phyloP scores from a whole-genome alignment of 2,888 invertebrate genomes.

The Agrochola litura region DNA sequence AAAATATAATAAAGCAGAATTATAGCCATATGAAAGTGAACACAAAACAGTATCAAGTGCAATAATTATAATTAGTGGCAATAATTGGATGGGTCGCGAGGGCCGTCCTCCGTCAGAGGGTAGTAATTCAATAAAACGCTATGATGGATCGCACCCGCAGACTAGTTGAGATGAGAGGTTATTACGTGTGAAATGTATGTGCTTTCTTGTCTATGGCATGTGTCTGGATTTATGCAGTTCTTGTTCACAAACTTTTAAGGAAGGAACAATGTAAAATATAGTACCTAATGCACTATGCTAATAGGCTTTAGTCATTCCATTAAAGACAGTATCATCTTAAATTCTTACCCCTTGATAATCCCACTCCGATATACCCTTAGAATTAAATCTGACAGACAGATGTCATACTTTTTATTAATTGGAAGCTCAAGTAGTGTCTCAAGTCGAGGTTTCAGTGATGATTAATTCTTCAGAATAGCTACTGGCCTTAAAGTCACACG shows the following conservation, averaged over 20 bases:
- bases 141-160: constrained; percentile 81
- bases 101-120: constrained; percentile 68
- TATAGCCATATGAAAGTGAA: constrained; percentile 31
- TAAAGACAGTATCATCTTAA: not conserved
- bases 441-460: not conserved
- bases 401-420: no score
- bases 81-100: constrained; percentile 74
- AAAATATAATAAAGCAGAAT: not conserved
- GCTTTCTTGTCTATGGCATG: constrained; percentile 12
- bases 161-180: constrained; percentile 49
- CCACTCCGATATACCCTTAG: not conserved
- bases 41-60: constrained; percentile 67
- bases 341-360: not conserved
- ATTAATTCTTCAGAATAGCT: not conserved
- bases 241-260: not conserved
- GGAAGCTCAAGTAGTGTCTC: no score
- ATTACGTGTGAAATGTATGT: constrained; percentile 49
- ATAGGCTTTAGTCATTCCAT: not conserved
- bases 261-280: not conserved
- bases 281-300: not conserved
- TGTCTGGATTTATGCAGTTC: not conserved
- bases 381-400: not conserved
- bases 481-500: accelerated
- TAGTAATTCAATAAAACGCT: constrained; percentile 79
- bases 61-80: constrained; percentile 76